A percentile compares a stretch with the other conserved stretches of the same genome.
These are phyloP conservation scores for Drosophila paracracens DNA, from an alignment of 2,888 invertebrate genomes.

Conservation along the genomic window DNA sequence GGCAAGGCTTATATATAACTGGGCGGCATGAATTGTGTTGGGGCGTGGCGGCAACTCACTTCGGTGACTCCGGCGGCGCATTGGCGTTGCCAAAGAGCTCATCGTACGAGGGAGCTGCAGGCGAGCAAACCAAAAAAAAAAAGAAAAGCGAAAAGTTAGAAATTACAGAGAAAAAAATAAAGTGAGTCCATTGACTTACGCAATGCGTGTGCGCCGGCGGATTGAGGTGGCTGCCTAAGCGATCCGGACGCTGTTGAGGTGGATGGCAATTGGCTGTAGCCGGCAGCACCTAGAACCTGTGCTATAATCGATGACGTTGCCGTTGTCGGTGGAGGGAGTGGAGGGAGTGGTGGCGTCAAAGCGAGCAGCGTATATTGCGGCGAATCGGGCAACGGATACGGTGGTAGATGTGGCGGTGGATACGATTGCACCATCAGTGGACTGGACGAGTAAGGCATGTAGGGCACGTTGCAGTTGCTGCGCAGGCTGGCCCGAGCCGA, in stretches of 20 bases:
- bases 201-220: conserved; percentile 71
- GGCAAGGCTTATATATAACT: conserved; percentile 70
- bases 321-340: conserved; percentile 24
- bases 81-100: conserved; percentile 83
- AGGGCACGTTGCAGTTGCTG: conserved; percentile 77
- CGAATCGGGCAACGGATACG: conserved; percentile 73
- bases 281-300: conserved; percentile 43
- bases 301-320: conserved; percentile 24
- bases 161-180: neutral
- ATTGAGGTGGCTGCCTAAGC: conserved; percentile 45
- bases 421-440: conserved; percentile 83
- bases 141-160: neutral
- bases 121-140: neutral
- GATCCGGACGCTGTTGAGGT: conserved; percentile 66
- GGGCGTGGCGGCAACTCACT: conserved; percentile 53
- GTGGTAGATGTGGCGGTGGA: conserved; percentile 80
- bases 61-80: conserved; percentile 74
- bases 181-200: conserved; percentile 63
- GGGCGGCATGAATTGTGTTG: conserved; percentile 62
- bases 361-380: conserved; percentile 75
- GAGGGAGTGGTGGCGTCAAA: conserved; percentile 35
- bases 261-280: conserved; percentile 75
- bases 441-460: conserved; percentile 82
- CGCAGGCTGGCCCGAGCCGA: conserved; percentile 78
- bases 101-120: conserved; percentile 84